Evolutionary conservation across 1,140 invertebrate genomes (phyloP), one percentile per base, ranked within the genome.

Genomic region (Drosophila santomea): DNA sequence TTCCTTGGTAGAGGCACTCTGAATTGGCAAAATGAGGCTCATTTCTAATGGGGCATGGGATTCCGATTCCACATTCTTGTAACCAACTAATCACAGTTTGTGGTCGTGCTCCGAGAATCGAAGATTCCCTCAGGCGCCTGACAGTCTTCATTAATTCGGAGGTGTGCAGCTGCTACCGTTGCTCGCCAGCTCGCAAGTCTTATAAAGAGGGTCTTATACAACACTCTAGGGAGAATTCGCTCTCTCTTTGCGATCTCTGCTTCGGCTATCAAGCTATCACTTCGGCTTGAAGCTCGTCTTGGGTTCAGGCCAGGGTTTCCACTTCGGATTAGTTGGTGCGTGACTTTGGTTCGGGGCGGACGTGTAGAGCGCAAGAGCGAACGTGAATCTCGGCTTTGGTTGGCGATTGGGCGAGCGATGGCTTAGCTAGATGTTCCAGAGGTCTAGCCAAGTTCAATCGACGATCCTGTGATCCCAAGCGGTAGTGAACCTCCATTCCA

Each of bases 381-480:
- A 36, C 12, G 14, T 23, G 14, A 39, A 61, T 20, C 39, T 39
- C 38, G 51, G 38, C 50, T 74, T 71, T 20, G 66, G 51, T 39
- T 50, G 20, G 44, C 67, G 74, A 60, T 58, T 43, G 50, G 50
- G 45, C 71, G 48, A 79, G 55, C 74, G 75, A 86, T 86, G 79
- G 59, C 83, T 86, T 68, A 68, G 84, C 64, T 86, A 86, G 83
- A 80, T 63, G 75, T 28, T 58, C 28, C 38, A 45, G 48, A 86
- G 62, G 67, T 76, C 79, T 86, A 86, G 69, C 83, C 78, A 88
- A 86, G 83, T 88, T 78, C 71, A 63, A 62, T 86, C 67, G 62
- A 48, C 44, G 36, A 3, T 17, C 35, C 43, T 48, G 20, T 20
- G 36, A 36, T 11, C 44, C 44, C 10, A 5, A 11, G 10, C 43